Evolutionary conservation across 1,140 invertebrate genomes (phyloP), one percentile per base, ranked within the genome.

Genomic region (Leptinotarsa texana): DNA sequence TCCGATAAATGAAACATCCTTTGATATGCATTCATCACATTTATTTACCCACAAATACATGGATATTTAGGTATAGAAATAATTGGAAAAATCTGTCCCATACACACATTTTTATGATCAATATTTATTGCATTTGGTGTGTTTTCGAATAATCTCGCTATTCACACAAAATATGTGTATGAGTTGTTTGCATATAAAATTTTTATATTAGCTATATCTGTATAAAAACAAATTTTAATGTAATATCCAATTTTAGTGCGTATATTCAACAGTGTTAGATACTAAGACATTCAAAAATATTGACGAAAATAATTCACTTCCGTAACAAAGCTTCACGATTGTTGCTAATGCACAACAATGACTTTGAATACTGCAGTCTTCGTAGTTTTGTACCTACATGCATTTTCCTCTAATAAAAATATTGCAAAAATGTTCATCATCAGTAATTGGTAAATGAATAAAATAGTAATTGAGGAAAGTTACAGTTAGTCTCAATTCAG

Each of bases 21-120:
- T 42, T 42, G 24, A 33, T 42, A 15, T 69, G 73, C 69, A 75
- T 69, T 79, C 69, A 77, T 79, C 75, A 79, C 77, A 79, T 79
- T 79, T 79, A 79, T 79, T 79, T 74, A 79, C 77, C 75, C 77
- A 79, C 75, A 79, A 75, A 77, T 79, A 79, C 77, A 79, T 79
- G 75, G 75, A 75, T 78, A 72, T 57, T 76, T 74, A 76, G 71
- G 74, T 74, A 68, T 70, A 79, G 75, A 79, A 79, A 79, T 79
- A 79, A 79, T 75, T 33, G 27, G 67, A 79, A 79, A 78, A 73
- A 48, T 75, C 42, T 66, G 17, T 13, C n/a, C 70, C 73, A 75
- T 71, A 69, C 66, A 77, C 75, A 74, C 67, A 69, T 77, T 74
- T 74, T 51, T 48, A 63, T 57, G 72, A 72, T 66, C 73, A 69